Evolutionary conservation across 2,888 invertebrate genomes (phyloP), one percentile per base, ranked within the genome.

Genomic region (Drosophila emarginata): DNA sequence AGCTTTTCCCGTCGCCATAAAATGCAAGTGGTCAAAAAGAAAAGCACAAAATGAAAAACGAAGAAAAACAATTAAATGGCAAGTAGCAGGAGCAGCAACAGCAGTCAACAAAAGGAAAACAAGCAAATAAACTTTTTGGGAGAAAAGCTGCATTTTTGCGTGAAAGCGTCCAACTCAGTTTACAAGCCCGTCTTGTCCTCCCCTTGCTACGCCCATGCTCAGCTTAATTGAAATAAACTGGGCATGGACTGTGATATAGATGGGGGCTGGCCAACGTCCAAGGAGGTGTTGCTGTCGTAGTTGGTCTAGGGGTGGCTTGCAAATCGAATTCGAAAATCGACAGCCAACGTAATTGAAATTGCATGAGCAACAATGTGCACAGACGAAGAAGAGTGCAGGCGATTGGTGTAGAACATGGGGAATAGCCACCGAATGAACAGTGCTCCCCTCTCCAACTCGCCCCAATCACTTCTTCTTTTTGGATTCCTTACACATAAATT

Each of bases 281-380:
- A 18, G 36, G 54, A 23, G 58, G 61, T 53, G 57, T 23, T 64
- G 73, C 52, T 21, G 32, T 28, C 4, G 40, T 18, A 3, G 18
- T 18, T 4, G 40, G 45, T 11, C 45, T 45, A 45, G 53, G 67
- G 56, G 72, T 66, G 79, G 75, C 72, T 87, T 89, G 87, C 86
- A 80, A 82, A 79, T 84, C 80, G 86, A 86, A 84, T 85, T 79
- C 88, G 88, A 86, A 83, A 85, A 86, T 83, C 85, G 85, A 86
- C 88, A 88, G 85, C 73, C 76, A 87, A 86, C 86, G 84, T 88
- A 89, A 88, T 88, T 88, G 88, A 88, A 89, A 89, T 89, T 89
- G 89, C 89, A 88, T 88, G 88, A 88, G 80, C 87, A 82, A 81
- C 89, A 88, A 86, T 86, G 81, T 83, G 65, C 45, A 69, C 39